A percentile compares a stretch with the other conserved stretches of the same genome.
Evolutionary conservation across 2,888 invertebrate genomes (phyloP).

Genomic region (Amorpha juglandis): DNA sequence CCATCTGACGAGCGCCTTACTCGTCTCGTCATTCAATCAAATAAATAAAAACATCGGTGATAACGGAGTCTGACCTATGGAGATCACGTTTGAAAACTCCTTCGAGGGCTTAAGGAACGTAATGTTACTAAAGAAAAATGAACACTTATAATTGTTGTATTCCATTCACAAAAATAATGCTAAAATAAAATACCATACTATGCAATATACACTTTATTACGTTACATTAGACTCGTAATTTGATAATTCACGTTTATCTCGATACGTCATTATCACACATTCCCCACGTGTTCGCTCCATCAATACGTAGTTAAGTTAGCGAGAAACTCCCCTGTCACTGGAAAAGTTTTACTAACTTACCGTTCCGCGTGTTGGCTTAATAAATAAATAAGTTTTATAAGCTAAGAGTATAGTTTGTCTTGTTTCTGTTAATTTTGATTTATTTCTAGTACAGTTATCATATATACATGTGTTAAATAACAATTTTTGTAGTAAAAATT

Average conservation of each 20-base stretch:
- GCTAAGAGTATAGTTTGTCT: constrained; percentile 17
- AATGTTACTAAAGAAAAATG: background rate
- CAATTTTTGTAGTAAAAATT: too few species aligned
- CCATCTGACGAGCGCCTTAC: too few species aligned
- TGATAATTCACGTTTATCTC: background rate
- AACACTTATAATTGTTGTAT: background rate
- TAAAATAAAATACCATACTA: background rate
- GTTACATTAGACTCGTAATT: background rate
- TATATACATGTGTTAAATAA: too few species aligned
- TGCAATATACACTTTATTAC: background rate
- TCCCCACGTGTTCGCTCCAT: background rate
- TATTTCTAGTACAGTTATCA: background rate
- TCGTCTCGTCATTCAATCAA: too few species aligned
- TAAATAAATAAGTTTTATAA: constrained; percentile 5
- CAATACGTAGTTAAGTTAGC: constrained; percentile 11
- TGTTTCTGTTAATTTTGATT: background rate
- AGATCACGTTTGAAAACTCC: too few species aligned
- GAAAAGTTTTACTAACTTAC: constrained; percentile 6
- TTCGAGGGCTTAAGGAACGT: too few species aligned
- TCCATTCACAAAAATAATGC: background rate
- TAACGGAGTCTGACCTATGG: too few species aligned
- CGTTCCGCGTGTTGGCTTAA: constrained; percentile 2
- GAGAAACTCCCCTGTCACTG: constrained; percentile 2
- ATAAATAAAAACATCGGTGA: too few species aligned
- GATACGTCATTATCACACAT: background rate